Evolutionary conservation across 37 sponge, comb jelly and placozoan genomes (phyloP), one percentile per base, ranked within the genome.

Genomic region (Chondrilla cf. caribensis): DNA sequence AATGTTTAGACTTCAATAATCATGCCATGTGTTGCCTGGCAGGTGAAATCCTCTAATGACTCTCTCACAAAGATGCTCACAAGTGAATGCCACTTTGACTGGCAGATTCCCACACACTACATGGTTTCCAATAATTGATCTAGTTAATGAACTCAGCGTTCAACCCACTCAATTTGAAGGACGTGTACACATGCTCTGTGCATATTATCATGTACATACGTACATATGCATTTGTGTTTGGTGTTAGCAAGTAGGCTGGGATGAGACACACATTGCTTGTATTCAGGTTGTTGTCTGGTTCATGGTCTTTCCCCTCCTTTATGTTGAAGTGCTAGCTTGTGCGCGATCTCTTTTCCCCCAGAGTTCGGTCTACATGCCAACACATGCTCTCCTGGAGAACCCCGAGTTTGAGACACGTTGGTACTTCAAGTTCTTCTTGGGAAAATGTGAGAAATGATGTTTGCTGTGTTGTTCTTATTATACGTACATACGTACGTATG

Each of bases 381-480:
- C 68, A 11, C 81, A 86, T 37, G 84, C 86, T 15, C 67, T 86
- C 11, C 83, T 96, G 19, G 97, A 96, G 68, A 91, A 96, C 79
- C 97, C 97, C 17, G 97, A 96, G 86, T 83, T 58, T 81, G 90
- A 93, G 47, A 90, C 91, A 22, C 78, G 97, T 84, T 96, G 97
- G 97, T 96, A 96, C 87, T 96, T 96, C 94, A 96, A 93, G 47
- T 93, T 92, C 57, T 96, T 96, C 77, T 81, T 96, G 9, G 94
- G 94, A 31, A 93, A 88, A 37, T 18, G 72, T 42, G 6, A 18
- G 44, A 62, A 62, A 29, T 19, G 64, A n/a, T n/a, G n/a, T n/a
- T n/a, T n/a, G n/a, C n/a, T n/a, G n/a, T n/a, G n/a, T n/a, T n/a
- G n/a, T n/a, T n/a, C n/a, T n/a, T n/a, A n/a, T n/a, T 42, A 21